Percentiles rank a stretch among this genome's conserved stretches.
phyloP scores from a whole-genome alignment of 2,888 invertebrate species.

The Palloptera scutellata region DNA sequence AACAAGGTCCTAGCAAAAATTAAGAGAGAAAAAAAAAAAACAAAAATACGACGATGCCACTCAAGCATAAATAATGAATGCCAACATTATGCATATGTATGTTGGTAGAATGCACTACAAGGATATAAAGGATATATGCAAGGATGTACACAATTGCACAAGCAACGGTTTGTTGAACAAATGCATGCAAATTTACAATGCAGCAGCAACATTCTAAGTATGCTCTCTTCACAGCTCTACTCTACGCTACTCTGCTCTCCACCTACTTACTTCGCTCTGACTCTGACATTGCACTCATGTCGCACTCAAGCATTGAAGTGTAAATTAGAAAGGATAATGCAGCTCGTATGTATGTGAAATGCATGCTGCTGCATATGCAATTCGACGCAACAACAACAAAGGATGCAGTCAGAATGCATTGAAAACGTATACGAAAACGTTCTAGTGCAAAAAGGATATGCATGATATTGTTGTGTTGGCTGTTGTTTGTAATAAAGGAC shows the following conservation, averaged over 20 bases:
- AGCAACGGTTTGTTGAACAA: background rate
- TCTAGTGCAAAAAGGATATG: background rate
- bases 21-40: slow-evolving; percentile 18
- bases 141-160: slow-evolving; percentile 3
- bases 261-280: slow-evolving; percentile 1
- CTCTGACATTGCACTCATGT: slow-evolving; percentile 21
- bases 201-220: background rate
- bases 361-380: slow-evolving; percentile 20
- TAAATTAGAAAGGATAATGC: slow-evolving; percentile 32
- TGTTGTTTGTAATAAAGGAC: slow-evolving; percentile 59
- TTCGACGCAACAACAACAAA: slow-evolving; percentile 29
- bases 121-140: slow-evolving; percentile 10
- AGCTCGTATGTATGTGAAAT: slow-evolving; percentile 25
- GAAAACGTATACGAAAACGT: slow-evolving; percentile 12
- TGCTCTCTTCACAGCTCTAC: background rate
- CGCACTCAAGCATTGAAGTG: slow-evolving; percentile 32
- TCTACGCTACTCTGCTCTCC: slow-evolving; percentile 3
- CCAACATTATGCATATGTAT: slow-evolving; percentile 21
- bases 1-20: slow-evolving; percentile 9
- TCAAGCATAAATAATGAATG: slow-evolving; percentile 27
- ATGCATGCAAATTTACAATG: background rate
- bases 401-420: slow-evolving; percentile 24
- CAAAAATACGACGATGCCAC: slow-evolving; percentile 15
- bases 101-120: background rate
- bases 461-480: slow-evolving; percentile 33